Evolutionary conservation across 2,888 invertebrate genomes (phyloP).

Genomic region (Meiosimyza platycephala): DNA sequence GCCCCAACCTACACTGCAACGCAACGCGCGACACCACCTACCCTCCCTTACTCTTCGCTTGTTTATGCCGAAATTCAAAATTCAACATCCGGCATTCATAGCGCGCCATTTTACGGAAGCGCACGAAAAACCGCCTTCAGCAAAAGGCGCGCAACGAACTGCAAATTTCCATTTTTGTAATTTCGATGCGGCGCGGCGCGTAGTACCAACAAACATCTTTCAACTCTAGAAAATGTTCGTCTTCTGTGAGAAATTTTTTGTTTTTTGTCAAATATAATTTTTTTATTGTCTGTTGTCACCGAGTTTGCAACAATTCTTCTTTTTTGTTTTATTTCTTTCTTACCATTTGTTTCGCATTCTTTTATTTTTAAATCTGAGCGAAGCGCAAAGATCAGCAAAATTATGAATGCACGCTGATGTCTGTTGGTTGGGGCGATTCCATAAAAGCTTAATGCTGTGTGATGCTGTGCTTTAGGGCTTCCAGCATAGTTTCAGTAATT

Average conservation of each 20-base stretch:
- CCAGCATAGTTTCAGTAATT: too few species aligned
- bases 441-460: not conserved
- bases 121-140: slow-evolving; percentile 20
- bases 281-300: slow-evolving; percentile 13
- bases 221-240: not conserved
- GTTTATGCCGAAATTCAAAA: not conserved
- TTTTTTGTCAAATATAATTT: slow-evolving; percentile 10
- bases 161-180: slow-evolving; percentile 34
- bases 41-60: not conserved
- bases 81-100: slow-evolving; percentile 18
- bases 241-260: not conserved
- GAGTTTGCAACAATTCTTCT: not conserved
- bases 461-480: too few species aligned
- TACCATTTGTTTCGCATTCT: not conserved
- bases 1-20: too few species aligned
- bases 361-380: not conserved
- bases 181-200: slow-evolving; percentile 2
- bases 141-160: slow-evolving; percentile 37
- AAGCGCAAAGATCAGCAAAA: not conserved
- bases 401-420: too few species aligned
- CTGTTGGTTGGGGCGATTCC: too few species aligned
- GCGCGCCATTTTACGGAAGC: slow-evolving; percentile 14
- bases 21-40: too few species aligned
- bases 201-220: not conserved
- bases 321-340: not conserved